A percentile compares a stretch with the other conserved stretches of the same genome.
Conservation (phyloP, 2,888 invertebrate genomes). For the Monoplex corrugatus region DNA sequence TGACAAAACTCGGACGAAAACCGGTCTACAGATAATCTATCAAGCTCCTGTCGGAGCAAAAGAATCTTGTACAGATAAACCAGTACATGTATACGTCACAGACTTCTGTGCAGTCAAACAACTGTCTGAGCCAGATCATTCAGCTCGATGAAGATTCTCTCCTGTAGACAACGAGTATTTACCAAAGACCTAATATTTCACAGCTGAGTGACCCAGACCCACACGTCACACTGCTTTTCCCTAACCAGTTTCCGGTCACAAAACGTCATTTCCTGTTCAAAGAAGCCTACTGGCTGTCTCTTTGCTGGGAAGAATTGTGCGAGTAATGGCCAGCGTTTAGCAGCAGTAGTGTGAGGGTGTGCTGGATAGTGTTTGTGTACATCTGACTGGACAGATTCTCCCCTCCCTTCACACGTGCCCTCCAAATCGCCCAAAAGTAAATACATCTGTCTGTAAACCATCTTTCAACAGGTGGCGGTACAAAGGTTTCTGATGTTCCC, state of each 20-base stretch:
- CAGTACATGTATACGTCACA: neutral
- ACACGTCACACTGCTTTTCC: neutral
- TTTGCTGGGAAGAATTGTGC: no score
- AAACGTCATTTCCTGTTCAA: neutral
- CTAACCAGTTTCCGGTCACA: neutral
- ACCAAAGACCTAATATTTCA: no score
- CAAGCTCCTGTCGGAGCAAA: no score
- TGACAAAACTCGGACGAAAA: no score
- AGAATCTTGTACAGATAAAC: neutral
- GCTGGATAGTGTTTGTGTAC: neutral
- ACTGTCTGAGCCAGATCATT: neutral
- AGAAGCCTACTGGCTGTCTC: neutral
- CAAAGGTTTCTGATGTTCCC: neutral
- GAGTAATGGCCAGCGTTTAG: no score
- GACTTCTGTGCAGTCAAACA: no score
- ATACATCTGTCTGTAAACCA: constrained; percentile 15
- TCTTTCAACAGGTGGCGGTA: constrained; percentile 6
- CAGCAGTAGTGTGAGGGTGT: neutral
- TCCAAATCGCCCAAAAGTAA: neutral
- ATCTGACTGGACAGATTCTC: constrained; percentile 26
- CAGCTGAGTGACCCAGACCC: no score
- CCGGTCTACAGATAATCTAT: no score
- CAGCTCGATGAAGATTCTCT: neutral
- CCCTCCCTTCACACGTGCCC: neutral
- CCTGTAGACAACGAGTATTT: no score